These are phyloP conservation scores for Galerucella nymphaeae DNA, from an alignment of 2,888 invertebrate genomes.

Conservation along the genomic window DNA sequence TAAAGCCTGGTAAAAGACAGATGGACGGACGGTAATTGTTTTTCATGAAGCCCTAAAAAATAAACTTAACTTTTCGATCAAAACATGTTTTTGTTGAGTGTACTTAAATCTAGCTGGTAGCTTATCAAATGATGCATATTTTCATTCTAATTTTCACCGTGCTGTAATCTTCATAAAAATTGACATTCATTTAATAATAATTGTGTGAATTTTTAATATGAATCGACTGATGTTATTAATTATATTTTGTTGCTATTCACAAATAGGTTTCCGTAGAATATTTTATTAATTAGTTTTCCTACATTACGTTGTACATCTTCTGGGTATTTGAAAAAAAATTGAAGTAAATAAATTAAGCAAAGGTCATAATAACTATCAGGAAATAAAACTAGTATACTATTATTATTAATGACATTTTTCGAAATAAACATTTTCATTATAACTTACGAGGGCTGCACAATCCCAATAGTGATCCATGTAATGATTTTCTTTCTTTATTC, in stretches of 20 bases:
- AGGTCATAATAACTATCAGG: not conserved
- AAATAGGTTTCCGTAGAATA: not conserved
- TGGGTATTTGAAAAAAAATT: not conserved
- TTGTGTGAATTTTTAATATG: not conserved
- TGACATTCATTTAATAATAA: not conserved
- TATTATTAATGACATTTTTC: not conserved
- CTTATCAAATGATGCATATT: too few relatives aligned
- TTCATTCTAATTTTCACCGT: not conserved
- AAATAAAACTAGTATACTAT: not conserved
- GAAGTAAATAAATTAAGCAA: not conserved
- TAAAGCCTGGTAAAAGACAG: too few relatives aligned
- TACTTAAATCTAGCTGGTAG: too few relatives aligned
- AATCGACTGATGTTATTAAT: conserved; percentile 1
- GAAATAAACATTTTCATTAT: not conserved
- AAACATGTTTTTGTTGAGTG: too few relatives aligned
- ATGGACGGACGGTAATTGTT: too few relatives aligned
- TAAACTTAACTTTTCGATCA: too few relatives aligned
- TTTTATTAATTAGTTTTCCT: not conserved
- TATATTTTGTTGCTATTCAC: not conserved
- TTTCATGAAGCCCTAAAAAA: too few relatives aligned
- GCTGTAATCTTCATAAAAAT: not conserved
- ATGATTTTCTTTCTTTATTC: too few relatives aligned
- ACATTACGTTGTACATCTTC: not conserved
- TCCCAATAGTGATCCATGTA: too few relatives aligned
- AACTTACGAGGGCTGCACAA: not conserved